phyloP scores from a whole-genome alignment of 35 echinoderm and acorn worm genomes.

The Ophiothrix spiculata region DNA sequence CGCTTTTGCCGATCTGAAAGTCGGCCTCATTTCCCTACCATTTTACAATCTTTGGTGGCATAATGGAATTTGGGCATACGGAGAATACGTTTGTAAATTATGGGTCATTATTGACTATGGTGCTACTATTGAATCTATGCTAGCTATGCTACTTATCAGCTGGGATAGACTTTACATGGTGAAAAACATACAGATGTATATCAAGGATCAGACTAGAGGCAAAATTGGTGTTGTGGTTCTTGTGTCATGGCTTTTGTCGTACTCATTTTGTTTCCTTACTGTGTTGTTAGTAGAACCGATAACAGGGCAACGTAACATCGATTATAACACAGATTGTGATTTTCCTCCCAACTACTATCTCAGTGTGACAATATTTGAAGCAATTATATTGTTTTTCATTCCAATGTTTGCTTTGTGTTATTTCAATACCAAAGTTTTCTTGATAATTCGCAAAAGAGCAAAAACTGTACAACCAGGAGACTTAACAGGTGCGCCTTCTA shows the following conservation, averaged over 20 bases:
- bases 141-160: not conserved
- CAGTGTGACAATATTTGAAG: not conserved
- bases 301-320: not conserved
- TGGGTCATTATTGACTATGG: not conserved
- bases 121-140: not conserved
- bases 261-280: not conserved
- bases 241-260: not conserved
- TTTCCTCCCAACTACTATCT: not conserved
- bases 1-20: not conserved
- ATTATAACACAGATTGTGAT: not conserved
- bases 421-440: not conserved
- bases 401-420: not conserved
- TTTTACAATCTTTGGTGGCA: not conserved
- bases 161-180: not conserved
- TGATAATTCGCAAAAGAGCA: not conserved
- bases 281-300: not conserved
- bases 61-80: not conserved
- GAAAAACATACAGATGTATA: not conserved
- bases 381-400: not conserved
- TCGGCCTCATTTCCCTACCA: not conserved
- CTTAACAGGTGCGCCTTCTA: not conserved
- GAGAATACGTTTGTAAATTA: not conserved
- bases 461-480: not conserved
- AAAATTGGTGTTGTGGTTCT: not conserved
- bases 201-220: not conserved